Base-by-base conservation (phyloP, 1,140 invertebrate species). In the Acyrthosiphon pisum region DNA sequence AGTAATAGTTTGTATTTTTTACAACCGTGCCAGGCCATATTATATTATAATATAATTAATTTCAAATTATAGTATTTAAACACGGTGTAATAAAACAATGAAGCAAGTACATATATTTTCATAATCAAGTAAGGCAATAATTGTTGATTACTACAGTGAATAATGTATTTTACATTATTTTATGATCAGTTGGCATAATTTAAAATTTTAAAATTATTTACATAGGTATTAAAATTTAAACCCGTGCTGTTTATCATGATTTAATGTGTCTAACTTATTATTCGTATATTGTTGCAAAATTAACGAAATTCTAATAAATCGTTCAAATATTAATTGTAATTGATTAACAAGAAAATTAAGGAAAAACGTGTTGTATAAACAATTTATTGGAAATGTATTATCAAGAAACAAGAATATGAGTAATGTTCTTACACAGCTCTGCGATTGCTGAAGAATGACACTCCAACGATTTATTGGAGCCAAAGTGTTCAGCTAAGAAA, bases 391-490 rank as follows among this genome's bases (percentile, higher is more conserved):
- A 46, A 86, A 86, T 86, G 23, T 30, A 30, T 30, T n/a, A 46
- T 9, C 26, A 18, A 6, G 22, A 35, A 8, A 83, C 35, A 83
- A 35, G 20, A 37, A 83, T 83, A 35, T 83, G 76, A 83, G 22
- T 83, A 8, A 83, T 83, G 6, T 37, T 86, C 26, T 30, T 86
- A 6, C 46, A 46, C 6, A 86, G 23, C 14, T 37, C 2, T 37
- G 20, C 11, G 41, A 86, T 30, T 44, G 26, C 26, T 46, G 11
- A 86, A 41, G 87, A 53, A 89, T 89, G 87, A 89, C 88, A 89
- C 88, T 26, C 2, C 23, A 46, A 41, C 91, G 68, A 83, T 92
- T 83, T 92, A 83, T 91, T 68, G 90, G 56, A 68, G n/a, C 30
- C 4, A 41, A 44, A 56, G 35, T 91, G n/a, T 30, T 48, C 23